Evolutionary conservation across 1,140 invertebrate species (phyloP), one percentile per base, ranked within the genome.

Genomic region (Contarinia nasturtii): DNA sequence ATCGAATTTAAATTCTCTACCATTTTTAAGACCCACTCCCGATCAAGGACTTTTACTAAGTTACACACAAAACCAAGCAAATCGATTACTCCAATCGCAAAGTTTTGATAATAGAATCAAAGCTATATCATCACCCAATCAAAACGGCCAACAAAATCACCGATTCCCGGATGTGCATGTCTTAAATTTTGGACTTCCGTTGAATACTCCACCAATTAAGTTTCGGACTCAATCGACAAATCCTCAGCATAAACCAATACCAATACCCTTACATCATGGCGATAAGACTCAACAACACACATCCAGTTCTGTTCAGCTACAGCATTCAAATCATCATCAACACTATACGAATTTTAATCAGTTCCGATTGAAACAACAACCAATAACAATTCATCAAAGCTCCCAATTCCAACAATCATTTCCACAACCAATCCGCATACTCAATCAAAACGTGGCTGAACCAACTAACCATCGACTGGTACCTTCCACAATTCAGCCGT

Each of bases 331-430:
- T n/a, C 54, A 55, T 22, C 21, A 44, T 42, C 49, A 50, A 51
- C 48, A 49, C 36, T 50, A 50, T 10, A 55, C 60, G 44, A 60
- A 61, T 49, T 52, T 54, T 48, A 62, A 63, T 46, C 69, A 68
- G 37, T 66, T 54, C 62, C 47, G 66, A 59, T 56, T 67, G 61
- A 49, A 67, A 63, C 51, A 63, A 61, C 57, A 63, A 58, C 50
- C 51, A 12, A 47, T 55, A 65, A 5, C 27, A 27, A 27, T 10
- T 3, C 27, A 27, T 27, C 27, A 27, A 27, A 27, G 27, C 10
- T 34, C 52, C 59, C 57, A 58, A 21, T 53, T 56, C 7, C 57
- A 57, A 47, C 53, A 56, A 48, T 51, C 52, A 18, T 54, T 51
- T 34, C 53, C 54, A n/a, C 54, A 58, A 15, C 53, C 55, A 45